Base-by-base conservation (phyloP, 2,113 vertebrate genomes). In the Trogon surrucura region DNA sequence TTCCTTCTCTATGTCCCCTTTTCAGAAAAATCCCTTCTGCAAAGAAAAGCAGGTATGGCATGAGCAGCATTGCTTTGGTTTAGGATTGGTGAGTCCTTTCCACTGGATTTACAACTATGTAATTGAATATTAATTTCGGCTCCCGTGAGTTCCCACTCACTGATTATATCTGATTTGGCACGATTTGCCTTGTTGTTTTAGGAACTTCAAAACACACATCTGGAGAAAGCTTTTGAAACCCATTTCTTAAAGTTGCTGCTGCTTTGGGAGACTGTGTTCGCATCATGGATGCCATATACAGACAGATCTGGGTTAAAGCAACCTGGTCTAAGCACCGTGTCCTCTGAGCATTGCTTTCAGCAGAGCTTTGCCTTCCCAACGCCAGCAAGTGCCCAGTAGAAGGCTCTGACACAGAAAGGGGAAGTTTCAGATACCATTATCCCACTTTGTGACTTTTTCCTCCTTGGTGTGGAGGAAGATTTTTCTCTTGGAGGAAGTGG, bases 151-250 rank as follows among this genome's bases (percentile, higher is more conserved):
- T 93, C 83, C 85, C 51, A 21, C 51, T 80, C 23, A 62, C 36
- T 89, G 78, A 70, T 80, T 80, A 22, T 64, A 93, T 83, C n/a
- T 83, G 20, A 56, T 77, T 70, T 74, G 69, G n/a, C 80, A 92
- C 72, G 80, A 62, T 54, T 65, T 51, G 22, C 25, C 27, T 5
- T 19, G 12, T 47, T 36, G 19, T 57, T 45, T 26, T 9, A 19
- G 54, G 47, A 93, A 38, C 72, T 86, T 89, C 22, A 84, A 80
- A 90, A 77, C 3, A 1, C 36, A 44, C 80, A 94, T 87, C 96
- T 80, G 81, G 88, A 91, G 91, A 91, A 95, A 96, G 97, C 94
- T 94, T 97, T 96, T 67, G 51, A 96, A 97, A 96, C 67, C 88
- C 74, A 47, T 84, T 94, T 90, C 83, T 78, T 88, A 86, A 83